A percentile compares a stretch with the other conserved stretches of the same genome.
Evolutionary conservation across 2,797 vertebrate genomes (phyloP).

Genomic region (Pseudochaenichthys georgianus): DNA sequence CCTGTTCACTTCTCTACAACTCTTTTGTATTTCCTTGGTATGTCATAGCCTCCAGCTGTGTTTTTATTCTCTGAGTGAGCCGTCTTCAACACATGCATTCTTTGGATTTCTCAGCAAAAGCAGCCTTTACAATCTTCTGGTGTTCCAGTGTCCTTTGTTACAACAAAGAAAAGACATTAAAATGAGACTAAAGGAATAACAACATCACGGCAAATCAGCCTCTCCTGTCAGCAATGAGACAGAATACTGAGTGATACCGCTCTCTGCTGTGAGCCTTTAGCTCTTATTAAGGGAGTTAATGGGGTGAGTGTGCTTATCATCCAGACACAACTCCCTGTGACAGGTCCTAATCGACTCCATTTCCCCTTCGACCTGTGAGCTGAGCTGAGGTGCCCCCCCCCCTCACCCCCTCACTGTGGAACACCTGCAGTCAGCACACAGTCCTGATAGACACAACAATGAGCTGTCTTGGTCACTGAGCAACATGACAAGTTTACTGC

Average conservation of each 20-base stretch:
- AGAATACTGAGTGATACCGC: not conserved
- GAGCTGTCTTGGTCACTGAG: slow-evolving; percentile 39
- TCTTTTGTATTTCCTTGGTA: slow-evolving; percentile 19
- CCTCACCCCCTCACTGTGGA: slow-evolving; percentile 13
- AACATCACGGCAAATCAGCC: slow-evolving; percentile 14
- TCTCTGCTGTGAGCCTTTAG: slow-evolving; percentile 1
- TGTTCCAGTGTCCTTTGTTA: not conserved
- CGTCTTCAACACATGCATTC: slow-evolving; percentile 22
- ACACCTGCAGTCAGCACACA: slow-evolving; percentile 28
- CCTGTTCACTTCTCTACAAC: slow-evolving; percentile 3
- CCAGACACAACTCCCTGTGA: slow-evolving; percentile 24
- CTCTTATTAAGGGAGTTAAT: slow-evolving; percentile 11
- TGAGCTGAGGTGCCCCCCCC: not conserved
- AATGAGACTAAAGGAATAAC: slow-evolving; percentile 14
- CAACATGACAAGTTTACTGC: slow-evolving; percentile 37
- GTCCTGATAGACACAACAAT: slow-evolving; percentile 58
- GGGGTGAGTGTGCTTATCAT: slow-evolving; percentile 16
- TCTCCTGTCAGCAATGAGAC: slow-evolving; percentile 8
- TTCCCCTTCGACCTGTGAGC: slow-evolving; percentile 8
- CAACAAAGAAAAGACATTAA: slow-evolving; percentile 10
- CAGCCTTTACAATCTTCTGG: not conserved
- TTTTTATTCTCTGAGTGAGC: slow-evolving; percentile 26
- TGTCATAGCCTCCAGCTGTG: slow-evolving; percentile 13
- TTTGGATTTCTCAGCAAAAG: slow-evolving; percentile 26
- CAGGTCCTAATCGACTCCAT: slow-evolving; percentile 27